Evolutionary conservation across 2,797 vertebrate genomes (phyloP).

Genomic region (Strix occidentalis): DNA sequence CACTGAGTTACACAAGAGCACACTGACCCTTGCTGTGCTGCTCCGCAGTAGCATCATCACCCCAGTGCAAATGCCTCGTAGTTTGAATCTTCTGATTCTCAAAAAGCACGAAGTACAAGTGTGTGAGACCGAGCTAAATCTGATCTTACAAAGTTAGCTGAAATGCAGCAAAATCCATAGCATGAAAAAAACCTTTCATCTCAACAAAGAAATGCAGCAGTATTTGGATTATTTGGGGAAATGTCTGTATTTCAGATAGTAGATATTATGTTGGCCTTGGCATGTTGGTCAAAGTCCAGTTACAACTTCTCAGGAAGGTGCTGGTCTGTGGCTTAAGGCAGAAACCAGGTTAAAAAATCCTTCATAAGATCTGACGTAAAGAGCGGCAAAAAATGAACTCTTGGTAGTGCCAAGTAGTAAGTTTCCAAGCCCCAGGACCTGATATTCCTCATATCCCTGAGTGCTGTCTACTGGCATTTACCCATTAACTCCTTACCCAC

Average conservation of each 20-base stretch:
- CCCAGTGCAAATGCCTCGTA: fast-evolving
- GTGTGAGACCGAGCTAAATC: not conserved
- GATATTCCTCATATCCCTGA: not conserved
- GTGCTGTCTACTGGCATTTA: not conserved
- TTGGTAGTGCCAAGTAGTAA: not conserved
- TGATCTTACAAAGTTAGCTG: not conserved
- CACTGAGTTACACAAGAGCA: not conserved
- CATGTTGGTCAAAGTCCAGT: not conserved
- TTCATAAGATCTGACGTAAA: not conserved
- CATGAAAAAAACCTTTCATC: not conserved
- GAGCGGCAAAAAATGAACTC: not conserved
- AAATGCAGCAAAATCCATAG: not conserved
- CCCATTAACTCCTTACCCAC: not conserved
- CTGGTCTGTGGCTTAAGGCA: not conserved
- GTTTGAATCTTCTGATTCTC: not conserved
- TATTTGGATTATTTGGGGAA: not conserved
- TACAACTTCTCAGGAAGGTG: not conserved
- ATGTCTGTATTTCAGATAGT: not conserved
- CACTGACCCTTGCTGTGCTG: not conserved
- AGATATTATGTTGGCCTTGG: not conserved
- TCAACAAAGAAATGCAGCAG: not conserved
- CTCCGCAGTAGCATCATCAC: not conserved
- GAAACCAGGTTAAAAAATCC: not conserved
- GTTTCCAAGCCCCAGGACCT: not conserved
- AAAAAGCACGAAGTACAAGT: not conserved